These are phyloP conservation scores for Pemphredon lugubris DNA, from an alignment of 2,888 invertebrate species.

Conservation along the genomic window DNA sequence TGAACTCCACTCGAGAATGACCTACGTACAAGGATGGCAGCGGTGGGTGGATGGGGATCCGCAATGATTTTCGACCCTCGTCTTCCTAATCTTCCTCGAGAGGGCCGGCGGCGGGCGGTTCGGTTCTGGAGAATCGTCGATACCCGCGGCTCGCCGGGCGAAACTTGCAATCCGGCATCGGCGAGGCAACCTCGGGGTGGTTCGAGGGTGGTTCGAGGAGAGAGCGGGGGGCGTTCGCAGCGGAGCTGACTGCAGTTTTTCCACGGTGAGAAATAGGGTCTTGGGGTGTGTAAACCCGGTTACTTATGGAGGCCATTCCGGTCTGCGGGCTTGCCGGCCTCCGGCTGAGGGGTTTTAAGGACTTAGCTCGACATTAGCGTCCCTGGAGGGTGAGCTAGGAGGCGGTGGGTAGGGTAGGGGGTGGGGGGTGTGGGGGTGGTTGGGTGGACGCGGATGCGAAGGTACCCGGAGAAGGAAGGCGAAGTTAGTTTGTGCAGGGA, in stretches of 20 bases:
- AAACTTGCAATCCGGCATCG: conserved; percentile 61
- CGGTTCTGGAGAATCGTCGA: conserved; percentile 64
- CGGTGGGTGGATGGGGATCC: conserved; percentile 45
- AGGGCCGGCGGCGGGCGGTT: conserved; percentile 36
- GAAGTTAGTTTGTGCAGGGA: conserved; percentile 42
- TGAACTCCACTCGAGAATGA: conserved; percentile 26
- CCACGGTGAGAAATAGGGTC: conserved; percentile 79
- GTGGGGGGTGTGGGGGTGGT: too few species aligned
- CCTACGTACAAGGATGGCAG: conserved; percentile 3
- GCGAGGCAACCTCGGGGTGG: conserved; percentile 48
- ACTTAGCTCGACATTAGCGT: conserved; percentile 81
- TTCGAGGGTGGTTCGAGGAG: conserved; percentile 40
- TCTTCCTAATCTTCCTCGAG: conserved; percentile 73
- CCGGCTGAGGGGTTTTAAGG: conserved; percentile 78
- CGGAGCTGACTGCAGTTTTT: conserved; percentile 76
- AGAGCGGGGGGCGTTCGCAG: conserved; percentile 50
- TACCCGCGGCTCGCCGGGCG: conserved; percentile 57
- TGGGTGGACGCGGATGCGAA: conserved; percentile 60
- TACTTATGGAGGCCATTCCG: conserved; percentile 80
- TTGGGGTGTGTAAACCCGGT: conserved; percentile 80
- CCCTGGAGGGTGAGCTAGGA: conserved; percentile 69
- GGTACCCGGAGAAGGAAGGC: conserved; percentile 54
- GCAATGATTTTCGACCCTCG: conserved; percentile 67
- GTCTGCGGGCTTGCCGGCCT: conserved; percentile 76
- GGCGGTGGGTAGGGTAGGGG: too few species aligned